Evolutionary conservation across 2,888 invertebrate species (phyloP), one percentile per base, ranked within the genome.

Genomic region (Hymenopus coronatus): DNA sequence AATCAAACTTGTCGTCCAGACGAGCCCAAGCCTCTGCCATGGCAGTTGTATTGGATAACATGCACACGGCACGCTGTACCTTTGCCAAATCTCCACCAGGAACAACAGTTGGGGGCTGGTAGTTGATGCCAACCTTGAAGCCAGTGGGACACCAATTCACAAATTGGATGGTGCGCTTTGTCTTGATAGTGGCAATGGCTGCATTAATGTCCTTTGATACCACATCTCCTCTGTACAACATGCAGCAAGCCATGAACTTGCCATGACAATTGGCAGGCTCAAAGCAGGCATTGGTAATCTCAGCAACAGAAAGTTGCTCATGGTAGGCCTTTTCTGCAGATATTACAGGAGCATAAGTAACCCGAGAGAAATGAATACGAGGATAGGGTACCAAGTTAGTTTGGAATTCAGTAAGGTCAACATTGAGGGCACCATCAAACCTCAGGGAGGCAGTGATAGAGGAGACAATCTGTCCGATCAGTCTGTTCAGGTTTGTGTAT

Each of bases 111-210:
- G 95, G 94, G 28, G 93, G 93, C 91, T 94, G 94, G 92, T 94
- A 94, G 91, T 94, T 94, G 92, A 94, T 94, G 82, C 97, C 98
- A 90, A 96, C 96, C 93, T 96, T 96, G 94, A 96, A 96, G 90
- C 91, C 91, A 88, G 91, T 91, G 84, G 91, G 91, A 87, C 91
- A 94, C 91, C 94, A 94, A n/a, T 94, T 94, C 28, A 91, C 91
- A 90, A 95, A 95, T 91, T 94, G 94, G 90, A 93, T 92, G 91
- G 91, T 90, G 93, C 89, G 89, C 89, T 91, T 91, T 25, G 91
- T 91, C 90, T 91, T 91, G 88, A 91, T 91, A 85, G 90, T 90
- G 25, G 91, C 91, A 46, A 91, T 91, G 83, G 91, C 91, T 12
- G 91, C 91, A 82, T 94, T 94, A 15, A 94, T 93, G 91, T 94